Conservation (phyloP, 1,140 invertebrate species). For the Magallana angulata region DNA sequence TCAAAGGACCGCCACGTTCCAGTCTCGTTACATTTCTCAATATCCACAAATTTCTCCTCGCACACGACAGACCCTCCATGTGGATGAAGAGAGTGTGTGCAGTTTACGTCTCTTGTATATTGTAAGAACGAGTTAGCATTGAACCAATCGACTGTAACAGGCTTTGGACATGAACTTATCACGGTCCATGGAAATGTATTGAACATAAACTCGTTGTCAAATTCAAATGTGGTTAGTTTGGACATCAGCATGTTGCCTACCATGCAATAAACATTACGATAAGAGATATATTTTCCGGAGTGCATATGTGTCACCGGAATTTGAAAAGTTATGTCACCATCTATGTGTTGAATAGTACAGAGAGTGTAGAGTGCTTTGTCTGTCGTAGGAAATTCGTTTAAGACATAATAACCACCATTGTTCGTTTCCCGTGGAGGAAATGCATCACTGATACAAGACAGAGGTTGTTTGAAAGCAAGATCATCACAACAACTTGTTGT, state of each 20-base stretch:
- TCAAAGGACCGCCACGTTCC: not conserved
- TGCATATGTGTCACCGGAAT: not conserved
- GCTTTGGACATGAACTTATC: not conserved
- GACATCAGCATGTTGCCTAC: not conserved
- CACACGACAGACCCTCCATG: not conserved
- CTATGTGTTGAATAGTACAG: not conserved
- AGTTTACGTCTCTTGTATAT: not conserved
- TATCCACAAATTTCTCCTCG: not conserved
- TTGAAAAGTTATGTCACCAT: not conserved
- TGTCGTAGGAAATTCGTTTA: not conserved
- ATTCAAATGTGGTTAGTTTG: not conserved
- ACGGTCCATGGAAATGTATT: not conserved
- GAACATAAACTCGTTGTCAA: not conserved
- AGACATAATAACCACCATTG: not conserved
- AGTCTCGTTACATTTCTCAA: not conserved
- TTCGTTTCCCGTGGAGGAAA: not conserved
- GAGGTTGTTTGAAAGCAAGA: not conserved
- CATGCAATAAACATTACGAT: not conserved
- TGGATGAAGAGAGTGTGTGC: not conserved
- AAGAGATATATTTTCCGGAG: not conserved
- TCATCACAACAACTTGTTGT: not conserved
- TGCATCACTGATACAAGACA: not conserved
- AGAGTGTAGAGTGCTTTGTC: not conserved
- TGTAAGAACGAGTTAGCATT: not conserved
- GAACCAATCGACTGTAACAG: not conserved